These are phyloP conservation scores for Gila orcuttii DNA, from an alignment of 2,113 vertebrate genomes.

Conservation along the genomic window DNA sequence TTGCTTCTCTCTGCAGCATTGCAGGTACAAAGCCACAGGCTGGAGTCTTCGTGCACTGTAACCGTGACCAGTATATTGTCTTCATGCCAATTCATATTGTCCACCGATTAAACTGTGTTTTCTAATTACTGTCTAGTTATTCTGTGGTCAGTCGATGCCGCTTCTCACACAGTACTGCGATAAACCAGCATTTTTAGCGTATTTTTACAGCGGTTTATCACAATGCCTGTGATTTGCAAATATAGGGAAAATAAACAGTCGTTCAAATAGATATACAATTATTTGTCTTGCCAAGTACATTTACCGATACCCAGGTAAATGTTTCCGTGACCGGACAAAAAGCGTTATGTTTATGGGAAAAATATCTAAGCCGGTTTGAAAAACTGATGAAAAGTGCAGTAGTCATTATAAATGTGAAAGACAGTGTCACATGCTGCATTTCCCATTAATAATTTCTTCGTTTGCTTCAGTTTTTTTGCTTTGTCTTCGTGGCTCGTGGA, in stretches of 20 bases:
- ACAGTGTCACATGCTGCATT: slow-evolving; percentile 18
- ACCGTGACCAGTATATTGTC: slow-evolving; percentile 7
- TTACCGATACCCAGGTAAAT: neutral
- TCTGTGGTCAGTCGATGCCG: neutral
- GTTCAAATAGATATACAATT: neutral
- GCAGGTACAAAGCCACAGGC: slow-evolving; percentile 83
- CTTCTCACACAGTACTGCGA: neutral
- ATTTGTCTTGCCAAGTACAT: neutral
- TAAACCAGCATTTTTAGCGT: too few species aligned
- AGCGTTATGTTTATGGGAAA: neutral
- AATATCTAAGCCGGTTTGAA: neutral
- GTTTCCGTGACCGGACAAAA: too few species aligned
- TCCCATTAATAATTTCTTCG: neutral
- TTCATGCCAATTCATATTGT: neutral
- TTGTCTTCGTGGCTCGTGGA: slow-evolving; percentile 3
- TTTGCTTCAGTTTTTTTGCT: neutral
- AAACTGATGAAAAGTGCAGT: neutral
- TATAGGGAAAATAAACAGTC: neutral
- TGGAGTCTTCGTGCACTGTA: slow-evolving; percentile 59
- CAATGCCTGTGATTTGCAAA: neutral
- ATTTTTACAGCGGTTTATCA: neutral
- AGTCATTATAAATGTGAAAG: slow-evolving; percentile 6
- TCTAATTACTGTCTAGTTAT: neutral
- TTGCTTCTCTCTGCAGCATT: slow-evolving; percentile 83
- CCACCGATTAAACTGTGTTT: neutral